These are phyloP conservation scores for Acanthiza pusilla DNA, from an alignment of 2,797 vertebrate genomes.

Conservation along the genomic window DNA sequence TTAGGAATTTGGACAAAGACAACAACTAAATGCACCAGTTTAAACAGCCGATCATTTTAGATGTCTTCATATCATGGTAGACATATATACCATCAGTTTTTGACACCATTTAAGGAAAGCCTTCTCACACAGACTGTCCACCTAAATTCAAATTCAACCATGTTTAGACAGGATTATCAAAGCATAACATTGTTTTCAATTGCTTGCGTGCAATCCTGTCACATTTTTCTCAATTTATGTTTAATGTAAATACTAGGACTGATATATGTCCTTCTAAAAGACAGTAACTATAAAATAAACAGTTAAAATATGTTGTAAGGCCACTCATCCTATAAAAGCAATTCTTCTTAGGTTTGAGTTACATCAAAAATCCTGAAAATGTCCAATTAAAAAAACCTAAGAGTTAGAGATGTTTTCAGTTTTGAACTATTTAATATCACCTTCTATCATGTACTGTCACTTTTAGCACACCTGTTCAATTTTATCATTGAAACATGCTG, in stretches of 20 bases:
- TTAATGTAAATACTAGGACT: neutral
- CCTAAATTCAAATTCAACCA: neutral
- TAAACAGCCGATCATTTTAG: neutral
- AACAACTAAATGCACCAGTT: neutral
- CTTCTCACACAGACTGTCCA: neutral
- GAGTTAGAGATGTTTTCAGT: neutral
- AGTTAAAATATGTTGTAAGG: neutral
- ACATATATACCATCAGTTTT: neutral
- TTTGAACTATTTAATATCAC: neutral
- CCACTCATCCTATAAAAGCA: neutral
- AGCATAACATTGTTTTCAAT: neutral
- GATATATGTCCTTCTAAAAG: neutral
- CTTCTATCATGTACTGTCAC: neutral
- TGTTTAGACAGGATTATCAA: neutral
- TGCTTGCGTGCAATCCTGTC: neutral
- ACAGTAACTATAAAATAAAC: neutral
- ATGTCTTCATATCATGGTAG: neutral
- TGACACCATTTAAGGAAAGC: neutral
- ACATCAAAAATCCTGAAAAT: neutral
- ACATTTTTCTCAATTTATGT: neutral
- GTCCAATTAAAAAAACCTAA: neutral
- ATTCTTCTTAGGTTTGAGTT: neutral
- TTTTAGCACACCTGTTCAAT: neutral
- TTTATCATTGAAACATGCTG: neutral
- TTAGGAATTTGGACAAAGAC: neutral